phyloP scores from a whole-genome alignment of 2,113 vertebrate species.

The Pogonocichla stellata region DNA sequence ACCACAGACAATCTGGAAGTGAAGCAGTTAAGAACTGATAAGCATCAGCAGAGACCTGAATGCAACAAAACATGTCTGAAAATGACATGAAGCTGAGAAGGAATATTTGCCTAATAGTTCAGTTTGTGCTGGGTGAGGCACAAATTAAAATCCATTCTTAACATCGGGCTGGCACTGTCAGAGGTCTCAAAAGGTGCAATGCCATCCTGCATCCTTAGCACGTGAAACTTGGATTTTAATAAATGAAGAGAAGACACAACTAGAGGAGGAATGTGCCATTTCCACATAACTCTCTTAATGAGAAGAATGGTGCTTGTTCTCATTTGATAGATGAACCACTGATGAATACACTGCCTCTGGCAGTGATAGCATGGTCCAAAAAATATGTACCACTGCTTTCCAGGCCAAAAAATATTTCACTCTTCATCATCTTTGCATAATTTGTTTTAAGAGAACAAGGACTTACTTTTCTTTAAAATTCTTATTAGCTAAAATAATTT shows the following conservation, averaged over 20 bases:
- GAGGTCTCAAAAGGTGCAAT: neutral
- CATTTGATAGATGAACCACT: conserved; percentile 1
- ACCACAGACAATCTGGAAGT: neutral
- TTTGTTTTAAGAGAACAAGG: neutral
- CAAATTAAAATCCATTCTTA: neutral
- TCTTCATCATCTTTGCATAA: neutral
- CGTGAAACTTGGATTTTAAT: neutral
- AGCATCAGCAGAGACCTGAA: neutral
- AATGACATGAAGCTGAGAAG: neutral
- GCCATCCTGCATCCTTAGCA: neutral
- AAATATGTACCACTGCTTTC: neutral
- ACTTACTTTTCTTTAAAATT: neutral
- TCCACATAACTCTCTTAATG: neutral
- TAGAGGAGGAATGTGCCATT: neutral
- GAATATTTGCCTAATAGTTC: neutral
- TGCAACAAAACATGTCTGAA: neutral
- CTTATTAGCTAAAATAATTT: neutral
- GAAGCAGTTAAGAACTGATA: neutral
- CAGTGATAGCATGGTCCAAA: neutral
- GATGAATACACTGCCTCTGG: neutral
- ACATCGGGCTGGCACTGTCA: neutral
- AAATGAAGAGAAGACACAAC: neutral
- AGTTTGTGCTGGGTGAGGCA: neutral
- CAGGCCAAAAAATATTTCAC: neutral
- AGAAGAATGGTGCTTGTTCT: neutral